These are phyloP conservation scores for Trachelus stipa DNA, from an alignment of 2,888 invertebrate genomes.

Conservation along the genomic window DNA sequence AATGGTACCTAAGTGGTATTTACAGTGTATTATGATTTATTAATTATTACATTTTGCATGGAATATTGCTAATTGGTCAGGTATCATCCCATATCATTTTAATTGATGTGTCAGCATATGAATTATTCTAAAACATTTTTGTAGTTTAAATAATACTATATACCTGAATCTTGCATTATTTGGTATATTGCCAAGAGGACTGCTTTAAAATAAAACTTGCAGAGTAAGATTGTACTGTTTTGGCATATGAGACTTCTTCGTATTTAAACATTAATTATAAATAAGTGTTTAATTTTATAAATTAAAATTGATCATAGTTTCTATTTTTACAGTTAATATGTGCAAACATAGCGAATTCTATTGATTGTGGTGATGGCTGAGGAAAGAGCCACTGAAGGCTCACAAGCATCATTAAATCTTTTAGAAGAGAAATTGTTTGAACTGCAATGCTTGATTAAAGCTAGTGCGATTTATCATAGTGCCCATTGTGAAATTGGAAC, in stretches of 20 bases:
- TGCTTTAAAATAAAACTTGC: background rate
- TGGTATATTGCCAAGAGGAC: background rate
- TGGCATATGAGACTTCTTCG: background rate
- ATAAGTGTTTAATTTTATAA: background rate
- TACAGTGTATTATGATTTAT: background rate
- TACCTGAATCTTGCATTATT: background rate
- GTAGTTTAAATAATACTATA: background rate
- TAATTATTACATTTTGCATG: background rate
- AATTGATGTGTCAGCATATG: background rate
- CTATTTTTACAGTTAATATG: conserved; percentile 18
- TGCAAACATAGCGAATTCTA: conserved; percentile 2
- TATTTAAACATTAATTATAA: background rate
- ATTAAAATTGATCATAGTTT: background rate
- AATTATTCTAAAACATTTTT: background rate
- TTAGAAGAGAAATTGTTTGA: conserved; percentile 54
- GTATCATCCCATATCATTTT: background rate
- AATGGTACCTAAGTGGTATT: background rate
- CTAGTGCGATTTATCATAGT: conserved; percentile 52
- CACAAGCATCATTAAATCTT: conserved; percentile 36
- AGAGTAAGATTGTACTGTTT: background rate
- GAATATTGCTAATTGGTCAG: background rate
- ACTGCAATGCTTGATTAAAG: conserved; percentile 57
- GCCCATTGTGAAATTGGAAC: conserved; percentile 52
- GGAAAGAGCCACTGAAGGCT: conserved; percentile 24
- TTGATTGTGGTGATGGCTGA: conserved; percentile 36